These are phyloP conservation scores for Drosophila jambulina DNA, from an alignment of 1,140 invertebrate genomes.

Conservation along the genomic window DNA sequence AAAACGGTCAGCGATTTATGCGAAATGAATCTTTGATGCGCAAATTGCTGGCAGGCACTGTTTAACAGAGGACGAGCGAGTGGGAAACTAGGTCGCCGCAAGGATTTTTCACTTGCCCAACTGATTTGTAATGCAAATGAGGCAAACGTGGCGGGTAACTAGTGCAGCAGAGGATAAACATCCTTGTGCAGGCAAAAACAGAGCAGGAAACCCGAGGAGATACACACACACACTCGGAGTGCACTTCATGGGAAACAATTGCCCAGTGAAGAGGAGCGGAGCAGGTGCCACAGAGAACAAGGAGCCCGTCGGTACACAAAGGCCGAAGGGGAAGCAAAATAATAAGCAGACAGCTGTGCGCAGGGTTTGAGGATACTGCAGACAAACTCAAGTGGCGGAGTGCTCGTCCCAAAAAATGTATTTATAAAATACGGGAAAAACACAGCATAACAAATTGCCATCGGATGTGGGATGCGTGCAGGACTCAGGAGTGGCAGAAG, in stretches of 20 bases:
- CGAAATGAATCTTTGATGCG: conserved; percentile 67
- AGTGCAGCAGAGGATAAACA: conserved; percentile 65
- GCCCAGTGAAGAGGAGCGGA: conserved; percentile 3
- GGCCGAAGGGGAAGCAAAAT: conserved; percentile 47
- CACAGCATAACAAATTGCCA: conserved; percentile 47
- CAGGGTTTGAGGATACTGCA: conserved; percentile 36
- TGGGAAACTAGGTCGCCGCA: conserved; percentile 67
- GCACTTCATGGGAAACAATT: conserved; percentile 61
- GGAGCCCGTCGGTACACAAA: conserved; percentile 18
- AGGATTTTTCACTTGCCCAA: conserved; percentile 70
- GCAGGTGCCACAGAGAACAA: conserved; percentile 38
- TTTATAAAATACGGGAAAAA: conserved; percentile 4
- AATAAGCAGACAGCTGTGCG: conserved; percentile 54
- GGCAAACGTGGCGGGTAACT: conserved; percentile 60
- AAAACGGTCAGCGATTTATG: conserved; percentile 62
- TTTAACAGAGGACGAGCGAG: background rate
- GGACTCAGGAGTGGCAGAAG: conserved; percentile 32
- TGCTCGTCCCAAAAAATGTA: conserved; percentile 6
- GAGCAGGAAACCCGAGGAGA: conserved; percentile 11
- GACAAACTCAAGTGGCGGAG: conserved; percentile 49
- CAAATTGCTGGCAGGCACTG: conserved; percentile 59
- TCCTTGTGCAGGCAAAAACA: conserved; percentile 7
- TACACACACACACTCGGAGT: conserved; percentile 13
- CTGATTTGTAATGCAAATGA: conserved; percentile 83
- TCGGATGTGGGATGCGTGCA: conserved; percentile 62